Percentiles rank a stretch among this genome's conserved stretches.
phyloP scores from a whole-genome alignment of 2,797 vertebrate species.

The Cirrhinus mrigala region DNA sequence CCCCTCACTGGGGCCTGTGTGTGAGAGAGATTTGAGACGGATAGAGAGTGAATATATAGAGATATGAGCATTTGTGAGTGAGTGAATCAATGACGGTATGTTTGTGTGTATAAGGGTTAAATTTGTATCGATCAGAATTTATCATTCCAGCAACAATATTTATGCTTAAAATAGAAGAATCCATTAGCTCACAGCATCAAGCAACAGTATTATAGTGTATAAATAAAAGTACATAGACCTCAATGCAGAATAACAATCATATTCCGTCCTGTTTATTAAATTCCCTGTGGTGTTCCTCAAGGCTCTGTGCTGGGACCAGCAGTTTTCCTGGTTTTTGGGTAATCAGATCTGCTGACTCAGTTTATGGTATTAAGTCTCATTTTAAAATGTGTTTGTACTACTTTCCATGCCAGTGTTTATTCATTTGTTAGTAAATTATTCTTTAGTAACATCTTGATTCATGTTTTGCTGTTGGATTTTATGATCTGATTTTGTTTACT shows the following conservation, averaged over 20 bases:
- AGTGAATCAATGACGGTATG: conserved; percentile 23
- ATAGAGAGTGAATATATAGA: conserved; percentile 25
- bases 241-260: not conserved
- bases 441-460: too few relatives aligned
- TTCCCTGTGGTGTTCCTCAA: not conserved
- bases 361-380: not conserved
- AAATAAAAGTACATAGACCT: not conserved
- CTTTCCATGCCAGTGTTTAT: not conserved
- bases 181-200: not conserved
- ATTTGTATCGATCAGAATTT: conserved; percentile 32
- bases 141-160: not conserved
- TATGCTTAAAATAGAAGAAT: conserved; percentile 17
- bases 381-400: not conserved
- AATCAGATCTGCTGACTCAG: not conserved
- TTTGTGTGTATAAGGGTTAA: conserved; percentile 13
- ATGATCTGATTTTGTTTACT: not conserved
- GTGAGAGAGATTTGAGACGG: conserved; percentile 14
- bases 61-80: conserved; percentile 33
- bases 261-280: not conserved
- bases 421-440: not conserved
- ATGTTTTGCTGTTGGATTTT: not conserved
- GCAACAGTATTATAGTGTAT: not conserved
- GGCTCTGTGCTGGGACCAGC: conserved; percentile 2
- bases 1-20: conserved; percentile 44
- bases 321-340: not conserved